These are phyloP conservation scores for Podiceps cristatus DNA, from an alignment of 2,113 vertebrate genomes.

Conservation along the genomic window DNA sequence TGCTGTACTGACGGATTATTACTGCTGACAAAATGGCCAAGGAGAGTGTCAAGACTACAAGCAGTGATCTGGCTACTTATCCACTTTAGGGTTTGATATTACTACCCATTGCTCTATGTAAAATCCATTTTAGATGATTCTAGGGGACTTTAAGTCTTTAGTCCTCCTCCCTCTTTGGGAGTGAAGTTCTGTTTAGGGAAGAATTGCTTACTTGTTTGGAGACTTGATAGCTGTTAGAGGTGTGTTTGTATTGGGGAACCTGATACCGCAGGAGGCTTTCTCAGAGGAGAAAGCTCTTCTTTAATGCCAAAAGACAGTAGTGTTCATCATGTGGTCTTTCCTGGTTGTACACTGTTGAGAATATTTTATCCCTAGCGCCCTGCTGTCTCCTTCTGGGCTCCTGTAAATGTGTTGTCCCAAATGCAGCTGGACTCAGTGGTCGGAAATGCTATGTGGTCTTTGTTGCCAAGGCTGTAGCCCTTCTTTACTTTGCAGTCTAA, in stretches of 20 bases:
- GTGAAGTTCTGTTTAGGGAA: not conserved
- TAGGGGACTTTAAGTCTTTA: not conserved
- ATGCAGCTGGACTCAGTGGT: not conserved
- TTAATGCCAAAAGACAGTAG: not conserved
- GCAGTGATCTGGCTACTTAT: not conserved
- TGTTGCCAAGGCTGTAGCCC: not conserved
- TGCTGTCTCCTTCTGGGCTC: not conserved
- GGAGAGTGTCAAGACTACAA: not conserved
- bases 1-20: not conserved
- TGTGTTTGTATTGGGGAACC: not conserved
- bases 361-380: not conserved
- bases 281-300: not conserved
- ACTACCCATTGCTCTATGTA: not conserved
- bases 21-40: not conserved
- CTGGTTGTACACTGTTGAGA: not conserved
- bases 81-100: not conserved
- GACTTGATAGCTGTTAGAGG: not conserved
- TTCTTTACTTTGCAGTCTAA: not conserved
- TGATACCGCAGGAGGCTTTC: not conserved
- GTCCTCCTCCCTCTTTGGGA: not conserved
- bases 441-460: not conserved
- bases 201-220: not conserved
- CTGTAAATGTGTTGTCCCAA: not conserved
- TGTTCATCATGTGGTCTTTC: not conserved
- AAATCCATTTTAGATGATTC: not conserved